These are phyloP conservation scores for Nothura maculosa DNA, from an alignment of 2,797 vertebrate genomes.

Conservation along the genomic window DNA sequence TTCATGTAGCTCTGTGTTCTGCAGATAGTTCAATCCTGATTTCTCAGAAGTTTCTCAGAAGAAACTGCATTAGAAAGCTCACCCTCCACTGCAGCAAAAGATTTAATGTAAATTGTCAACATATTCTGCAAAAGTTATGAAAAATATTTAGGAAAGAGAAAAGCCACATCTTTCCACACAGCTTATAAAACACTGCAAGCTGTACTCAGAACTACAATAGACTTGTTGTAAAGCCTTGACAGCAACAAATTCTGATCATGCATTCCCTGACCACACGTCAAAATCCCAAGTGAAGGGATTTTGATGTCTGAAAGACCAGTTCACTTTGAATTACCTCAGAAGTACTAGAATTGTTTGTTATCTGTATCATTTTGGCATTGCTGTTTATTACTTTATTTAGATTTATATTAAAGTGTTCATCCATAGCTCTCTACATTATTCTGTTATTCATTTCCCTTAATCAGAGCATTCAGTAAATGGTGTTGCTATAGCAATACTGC, in stretches of 20 bases:
- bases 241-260: background rate
- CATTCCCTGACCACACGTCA: background rate
- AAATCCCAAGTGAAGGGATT: background rate
- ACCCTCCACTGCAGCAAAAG: background rate
- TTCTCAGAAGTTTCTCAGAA: too few species aligned
- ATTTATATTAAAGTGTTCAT: slow-evolving; percentile 32
- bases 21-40: background rate
- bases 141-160: background rate
- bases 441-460: slow-evolving; percentile 45
- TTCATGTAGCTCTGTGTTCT: background rate
- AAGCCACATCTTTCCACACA: background rate
- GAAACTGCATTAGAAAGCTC: background rate
- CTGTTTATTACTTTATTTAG: slow-evolving; percentile 13
- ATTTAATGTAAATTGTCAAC: slow-evolving; percentile 13
- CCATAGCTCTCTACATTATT: background rate
- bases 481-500: slow-evolving; percentile 69
- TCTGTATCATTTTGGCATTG: background rate
- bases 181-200: background rate
- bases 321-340: background rate
- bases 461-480: slow-evolving; percentile 36
- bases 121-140: background rate
- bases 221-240: background rate
- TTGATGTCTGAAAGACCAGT: background rate
- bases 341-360: background rate
- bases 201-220: background rate